phyloP scores from a whole-genome alignment of 1,140 invertebrate species.

The Ceratoteleas bidentatus region DNA sequence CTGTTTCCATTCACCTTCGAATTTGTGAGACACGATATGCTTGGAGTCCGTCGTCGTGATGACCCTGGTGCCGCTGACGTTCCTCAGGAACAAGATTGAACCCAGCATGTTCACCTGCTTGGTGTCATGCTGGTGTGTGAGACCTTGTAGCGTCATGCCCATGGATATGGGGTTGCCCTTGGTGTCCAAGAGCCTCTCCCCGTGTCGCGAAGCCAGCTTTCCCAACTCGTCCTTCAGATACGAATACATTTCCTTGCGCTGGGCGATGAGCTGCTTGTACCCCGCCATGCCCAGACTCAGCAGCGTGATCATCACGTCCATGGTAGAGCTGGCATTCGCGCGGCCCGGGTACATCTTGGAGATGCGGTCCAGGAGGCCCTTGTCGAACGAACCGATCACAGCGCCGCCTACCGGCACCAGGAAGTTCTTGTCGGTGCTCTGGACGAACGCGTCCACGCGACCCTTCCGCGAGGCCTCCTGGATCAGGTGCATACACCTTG shows the following conservation, averaged over 20 bases:
- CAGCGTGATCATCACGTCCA: conserved; percentile 92
- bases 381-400: conserved; percentile 89
- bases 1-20: conserved; percentile 82
- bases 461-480: conserved; percentile 86
- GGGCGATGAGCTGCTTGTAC: conserved; percentile 85
- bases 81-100: conserved; percentile 88
- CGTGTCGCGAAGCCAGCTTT: conserved; percentile 84
- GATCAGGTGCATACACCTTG: conserved; percentile 87
- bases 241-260: conserved; percentile 85
- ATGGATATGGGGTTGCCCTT: conserved; percentile 90
- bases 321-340: conserved; percentile 87
- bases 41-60: conserved; percentile 83
- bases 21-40: conserved; percentile 83
- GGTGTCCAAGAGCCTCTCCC: conserved; percentile 85
- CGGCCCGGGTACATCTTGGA: conserved; percentile 90
- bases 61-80: conserved; percentile 87
- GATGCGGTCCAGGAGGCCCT: conserved; percentile 85
- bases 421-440: conserved; percentile 95
- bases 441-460: conserved; percentile 90
- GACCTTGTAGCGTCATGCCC: conserved; percentile 82
- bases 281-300: conserved; percentile 87
- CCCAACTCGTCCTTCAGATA: conserved; percentile 85
- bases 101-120: conserved; percentile 84
- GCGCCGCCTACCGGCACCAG: conserved; percentile 94
- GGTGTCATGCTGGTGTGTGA: conserved; percentile 78